Base-by-base conservation (phyloP, 2,113 vertebrate genomes). In the Fulmarus glacialis region DNA sequence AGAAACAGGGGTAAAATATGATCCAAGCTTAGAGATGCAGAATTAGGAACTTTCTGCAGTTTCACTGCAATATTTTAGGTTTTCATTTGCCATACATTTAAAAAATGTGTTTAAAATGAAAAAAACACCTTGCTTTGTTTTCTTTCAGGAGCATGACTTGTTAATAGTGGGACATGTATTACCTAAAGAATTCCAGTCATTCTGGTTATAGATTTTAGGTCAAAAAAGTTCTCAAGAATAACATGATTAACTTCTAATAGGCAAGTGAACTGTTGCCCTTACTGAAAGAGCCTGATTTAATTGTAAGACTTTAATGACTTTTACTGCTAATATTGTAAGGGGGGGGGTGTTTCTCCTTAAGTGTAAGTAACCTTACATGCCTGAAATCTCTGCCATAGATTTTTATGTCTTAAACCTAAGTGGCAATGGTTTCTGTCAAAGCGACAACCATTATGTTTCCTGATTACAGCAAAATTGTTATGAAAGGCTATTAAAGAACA, bases 141-240 rank as follows among this genome's bases (percentile, higher is more conserved):
- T 13, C 19, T 77, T 79, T 72, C 12, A 20, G 47, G 23, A 79
- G 6, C 3, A n/a, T 48, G 67, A 70, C 42, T 52, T 89, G 19
- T 66, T 93, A n/a, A 43, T 34, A 62, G 30, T n/a, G 6, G 55
- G 43, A 70, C 5, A 30, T 50, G 4, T 34, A 36, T 34, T 82
- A 81, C 15, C 47, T 32, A 60, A 71, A 84, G 34, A 84, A 82
- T 87, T 77, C 40, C 29, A 91, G 50, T 60, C 19, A 72, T 91
- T 93, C 52, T 38, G 14, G 17, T 55, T 66, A 87, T 53, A 93
- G 63, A 95, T 91, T 95, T 94, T 71, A 87, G 38, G 50, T 90
- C n/a, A 89, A 74, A 92, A 80, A 78, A 29, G 4, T 59, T 93
- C 71, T 94, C 42, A 87, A 62, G 40, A 81, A 56, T 55, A 94